Conservation (phyloP, 2,797 vertebrate species). For the Buphagus erythrorhynchus region DNA sequence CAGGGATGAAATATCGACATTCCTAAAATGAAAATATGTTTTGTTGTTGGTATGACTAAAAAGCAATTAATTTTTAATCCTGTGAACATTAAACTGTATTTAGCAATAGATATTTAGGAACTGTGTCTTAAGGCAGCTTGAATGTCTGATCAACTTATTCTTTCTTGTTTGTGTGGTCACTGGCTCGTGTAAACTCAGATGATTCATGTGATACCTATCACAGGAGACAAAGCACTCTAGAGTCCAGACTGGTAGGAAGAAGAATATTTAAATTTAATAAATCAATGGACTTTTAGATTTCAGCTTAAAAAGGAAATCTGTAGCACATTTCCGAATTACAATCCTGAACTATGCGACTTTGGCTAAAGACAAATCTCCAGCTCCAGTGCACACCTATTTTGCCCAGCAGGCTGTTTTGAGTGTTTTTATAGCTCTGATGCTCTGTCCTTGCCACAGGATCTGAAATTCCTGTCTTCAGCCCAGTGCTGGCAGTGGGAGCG, state of each 20-base stretch:
- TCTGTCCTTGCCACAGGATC: background rate
- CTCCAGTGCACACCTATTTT: background rate
- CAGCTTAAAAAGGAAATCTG: background rate
- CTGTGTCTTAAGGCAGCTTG: background rate
- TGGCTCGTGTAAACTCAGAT: background rate
- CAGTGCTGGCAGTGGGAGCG: background rate
- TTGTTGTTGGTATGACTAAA: background rate
- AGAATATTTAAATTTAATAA: background rate
- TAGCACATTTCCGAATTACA: background rate
- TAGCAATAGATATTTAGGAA: background rate
- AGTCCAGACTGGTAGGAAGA: background rate
- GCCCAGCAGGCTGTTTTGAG: background rate
- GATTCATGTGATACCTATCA: background rate
- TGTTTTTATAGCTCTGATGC: background rate
- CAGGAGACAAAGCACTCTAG: background rate
- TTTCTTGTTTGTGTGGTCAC: background rate
- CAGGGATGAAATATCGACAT: background rate
- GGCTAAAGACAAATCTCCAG: background rate
- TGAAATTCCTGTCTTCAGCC: background rate
- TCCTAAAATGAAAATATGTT: background rate
- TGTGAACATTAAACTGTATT: background rate
- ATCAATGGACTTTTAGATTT: background rate
- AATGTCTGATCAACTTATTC: background rate
- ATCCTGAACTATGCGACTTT: rapidly evolving
- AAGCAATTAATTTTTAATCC: background rate